phyloP scores from a whole-genome alignment of 2,888 invertebrate species.

The Agrochola lychnidis region DNA sequence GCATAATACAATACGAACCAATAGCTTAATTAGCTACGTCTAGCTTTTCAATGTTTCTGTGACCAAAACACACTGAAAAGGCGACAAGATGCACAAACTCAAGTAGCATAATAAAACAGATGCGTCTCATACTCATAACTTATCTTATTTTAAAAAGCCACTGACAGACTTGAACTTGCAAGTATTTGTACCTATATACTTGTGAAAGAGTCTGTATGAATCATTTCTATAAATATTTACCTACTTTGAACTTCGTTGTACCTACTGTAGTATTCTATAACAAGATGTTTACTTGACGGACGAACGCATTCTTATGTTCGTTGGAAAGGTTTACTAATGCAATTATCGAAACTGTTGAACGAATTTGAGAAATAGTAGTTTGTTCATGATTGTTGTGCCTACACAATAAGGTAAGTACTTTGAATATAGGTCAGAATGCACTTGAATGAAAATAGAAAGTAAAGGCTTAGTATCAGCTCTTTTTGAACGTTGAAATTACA shows the following conservation, averaged over 20 bases:
- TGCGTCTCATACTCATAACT: background rate
- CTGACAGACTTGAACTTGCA: slow-evolving; percentile 51
- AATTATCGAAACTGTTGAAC: slow-evolving; percentile 54
- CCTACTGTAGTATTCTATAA: slow-evolving; percentile 4
- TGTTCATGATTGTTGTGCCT: slow-evolving; percentile 14
- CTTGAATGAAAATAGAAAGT: background rate
- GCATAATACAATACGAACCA: background rate
- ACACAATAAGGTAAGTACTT: background rate
- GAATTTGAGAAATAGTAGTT: slow-evolving; percentile 35
- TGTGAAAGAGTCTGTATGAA: slow-evolving; percentile 53
- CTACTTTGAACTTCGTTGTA: slow-evolving; percentile 46
- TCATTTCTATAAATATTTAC: slow-evolving; percentile 53
- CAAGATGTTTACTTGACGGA: slow-evolving; percentile 19
- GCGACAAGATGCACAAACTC: slow-evolving; percentile 2
- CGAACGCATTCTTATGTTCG: slow-evolving; percentile 30
- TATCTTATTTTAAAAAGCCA: slow-evolving; percentile 1
- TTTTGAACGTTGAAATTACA: too few relatives aligned
- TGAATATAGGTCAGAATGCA: background rate
- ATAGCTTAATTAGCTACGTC: background rate
- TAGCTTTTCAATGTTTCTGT: background rate
- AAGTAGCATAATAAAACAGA: slow-evolving; percentile 31
- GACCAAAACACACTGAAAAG: background rate
- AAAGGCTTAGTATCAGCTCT: too few relatives aligned
- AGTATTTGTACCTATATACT: slow-evolving; percentile 46
- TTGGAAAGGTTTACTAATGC: slow-evolving; percentile 41